Evolutionary conservation across 1,140 invertebrate genomes (phyloP), one percentile per base, ranked within the genome.

Genomic region (Centruroides vittatus): DNA sequence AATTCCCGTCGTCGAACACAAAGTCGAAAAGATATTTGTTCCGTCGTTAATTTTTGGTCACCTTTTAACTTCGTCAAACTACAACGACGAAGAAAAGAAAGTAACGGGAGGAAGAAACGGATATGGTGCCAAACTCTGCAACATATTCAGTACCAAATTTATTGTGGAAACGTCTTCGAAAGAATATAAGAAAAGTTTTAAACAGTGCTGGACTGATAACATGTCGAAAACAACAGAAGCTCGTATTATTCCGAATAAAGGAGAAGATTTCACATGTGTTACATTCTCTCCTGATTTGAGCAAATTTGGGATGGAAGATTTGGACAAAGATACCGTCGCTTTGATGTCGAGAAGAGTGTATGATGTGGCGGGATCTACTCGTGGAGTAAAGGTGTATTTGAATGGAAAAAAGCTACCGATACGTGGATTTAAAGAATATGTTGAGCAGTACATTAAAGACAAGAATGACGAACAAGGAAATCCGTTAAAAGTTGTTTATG

Each of bases 11-110:
- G 90, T 88, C 0, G 84, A 92, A 78, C 96, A 99, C 68, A 93
- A 98, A 72, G 88, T 89, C 13, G 93, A 99, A 73, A 97, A 99
- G 67, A 95, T 99, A 88, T 98, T 83, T 79, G 94, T 99, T 4
- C 96, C 97, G 0, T 96, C 95, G 0, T 89, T 99, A 87, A 99
- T 99, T 67, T 99, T 99, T 76, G 97, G 97, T 13, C 94, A 99
- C 75, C 76, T 99, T 13, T 76, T 99, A 56, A 99, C 97, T 52
- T 98, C 95, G 3, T 98, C 94, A 7, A 99, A 99, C 75, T 99
- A 97, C 74, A 91, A 99, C 75, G 97, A 99, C 71, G 86, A 90
- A 69, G 93, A 99, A 71, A 89, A 95, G 73, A 99, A 99, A 80
- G 79, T 80, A 3, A 78, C 76, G 53, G 77, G 76, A 71, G 97